Evolutionary conservation across 1,140 invertebrate species (phyloP), one percentile per base, ranked within the genome.

Genomic region (Drosophila azteca): DNA sequence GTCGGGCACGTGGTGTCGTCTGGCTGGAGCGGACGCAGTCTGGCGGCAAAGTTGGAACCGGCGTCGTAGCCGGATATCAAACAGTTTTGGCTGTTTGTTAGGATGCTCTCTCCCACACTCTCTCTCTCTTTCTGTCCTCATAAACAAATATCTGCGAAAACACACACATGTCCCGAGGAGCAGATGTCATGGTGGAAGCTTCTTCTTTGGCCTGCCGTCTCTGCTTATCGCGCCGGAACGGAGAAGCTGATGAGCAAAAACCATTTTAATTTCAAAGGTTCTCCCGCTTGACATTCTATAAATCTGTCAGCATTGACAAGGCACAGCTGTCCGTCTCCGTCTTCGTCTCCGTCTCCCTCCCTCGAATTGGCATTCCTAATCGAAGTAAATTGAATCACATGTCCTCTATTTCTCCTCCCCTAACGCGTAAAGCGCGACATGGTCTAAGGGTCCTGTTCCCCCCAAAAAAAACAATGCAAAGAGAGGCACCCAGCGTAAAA

Each of bases 361-460:
- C 48, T 11, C 55, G 77, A 66, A 72, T 78, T 76, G 82, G 74
- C 64, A 78, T 85, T 87, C 80, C 82, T 85, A 85, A 85, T 85
- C 82, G 82, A 85, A 85, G 69, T 68, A 85, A 85, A 85, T 87
- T 85, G 82, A 85, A 85, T 87, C 82, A 87, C 82, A 82, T 87
- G 76, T 78, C 76, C 66, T 78, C 35, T 69, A 62, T 57, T 61
- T 58, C 35, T 13, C 9, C 3, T 1, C 0, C 11, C 5, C 35
- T 13, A 4, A 1, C 75, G 65, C 75, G 52, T 54, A 55, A 72
- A 68, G 59, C 81, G 70, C 76, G 57, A 66, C 58, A 51, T 43
- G 31, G 24, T 26, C 24, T 26, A 5, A 26, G 24, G 3, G 24
- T 26, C 24, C 24, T 5, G 24, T 24, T 24, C 24, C 3, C 24